Evolutionary conservation across 1,140 invertebrate species (phyloP).

Genomic region (Kradibia gibbosae): DNA sequence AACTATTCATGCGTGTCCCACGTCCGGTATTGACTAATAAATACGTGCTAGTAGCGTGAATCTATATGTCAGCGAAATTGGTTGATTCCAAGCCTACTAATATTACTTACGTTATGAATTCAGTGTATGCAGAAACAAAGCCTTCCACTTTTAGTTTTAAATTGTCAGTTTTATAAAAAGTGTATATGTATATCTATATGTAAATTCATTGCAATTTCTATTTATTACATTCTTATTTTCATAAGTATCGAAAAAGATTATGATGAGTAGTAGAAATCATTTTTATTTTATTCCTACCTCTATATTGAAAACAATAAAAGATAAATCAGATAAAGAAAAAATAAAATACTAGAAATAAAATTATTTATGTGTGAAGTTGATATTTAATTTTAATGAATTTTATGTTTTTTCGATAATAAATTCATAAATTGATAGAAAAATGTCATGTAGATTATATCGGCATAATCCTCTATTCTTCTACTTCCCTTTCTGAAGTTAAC

Average conservation of each 20-base stretch:
- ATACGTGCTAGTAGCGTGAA: slow-evolving; percentile 12
- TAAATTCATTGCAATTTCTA: too few species aligned
- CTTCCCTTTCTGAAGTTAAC: background rate
- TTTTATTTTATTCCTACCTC: too few species aligned
- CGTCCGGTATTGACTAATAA: slow-evolving; percentile 25
- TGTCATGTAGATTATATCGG: background rate
- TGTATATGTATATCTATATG: too few species aligned
- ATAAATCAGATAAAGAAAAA: too few species aligned
- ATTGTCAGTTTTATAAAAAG: too few species aligned
- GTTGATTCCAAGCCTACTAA: slow-evolving; percentile 6
- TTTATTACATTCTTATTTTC: too few species aligned
- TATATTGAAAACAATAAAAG: too few species aligned
- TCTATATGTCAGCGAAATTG: slow-evolving; percentile 11
- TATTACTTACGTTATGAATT: background rate
- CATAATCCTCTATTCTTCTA: slow-evolving; percentile 14
- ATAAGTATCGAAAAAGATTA: too few species aligned
- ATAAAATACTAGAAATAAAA: background rate
- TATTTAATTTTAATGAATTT: background rate
- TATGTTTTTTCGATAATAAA: background rate
- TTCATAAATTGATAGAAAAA: background rate
- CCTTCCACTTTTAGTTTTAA: background rate
- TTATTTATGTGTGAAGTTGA: too few species aligned
- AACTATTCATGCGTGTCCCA: slow-evolving; percentile 21
- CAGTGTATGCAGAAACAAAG: background rate
- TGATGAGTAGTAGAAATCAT: too few species aligned